Evolutionary conservation across 2,888 invertebrate species (phyloP), one percentile per base, ranked within the genome.

Genomic region (Cryptocephalus moraei): DNA sequence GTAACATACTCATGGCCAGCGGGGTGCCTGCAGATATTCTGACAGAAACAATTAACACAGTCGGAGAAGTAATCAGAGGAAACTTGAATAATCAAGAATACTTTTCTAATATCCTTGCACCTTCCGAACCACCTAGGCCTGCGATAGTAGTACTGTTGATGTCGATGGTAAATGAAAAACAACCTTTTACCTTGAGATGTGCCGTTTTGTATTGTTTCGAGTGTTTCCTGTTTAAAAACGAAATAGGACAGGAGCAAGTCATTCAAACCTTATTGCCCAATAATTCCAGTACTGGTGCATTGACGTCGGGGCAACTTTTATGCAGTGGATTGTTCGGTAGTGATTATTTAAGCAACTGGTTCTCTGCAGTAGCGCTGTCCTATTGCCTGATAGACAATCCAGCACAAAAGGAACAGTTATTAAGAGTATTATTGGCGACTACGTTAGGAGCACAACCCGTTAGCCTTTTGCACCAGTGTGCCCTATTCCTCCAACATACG

Each of bases 121-220:
- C 95, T 0, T 91, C 91, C 1, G 88, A 81, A 58, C 95, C 96
- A 6, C 94, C 95, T 2, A 80, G 95, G 47, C 91, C 96, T 0
- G 93, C 93, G 0, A 84, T 97, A 45, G 90, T 97, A 0, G 91
- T 97, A 39, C 75, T 99, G 8, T 73, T 99, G 8, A 92, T 96
- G 90, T 95, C 96, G 0, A 96, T 99, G 94, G 92, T 94, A 8
- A 95, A 96, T 68, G 97, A 99, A 67, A 95, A 94, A 63, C 99
- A 99, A 67, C 89, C 94, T 0, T 88, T 97, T 65, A 73, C 76
- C 4, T 65, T 81, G 62, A 84, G 99, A 51, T 93, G 93, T 67
- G 90, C 97, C 1, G 94, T 97, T 2, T 80, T 99, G 1, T 99
- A 99, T 70, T 95, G 94, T 68, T 96, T 99, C 70, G 86, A 97